Evolutionary conservation across 2,113 vertebrate species (phyloP).

Genomic region (Ceratotherium simum): DNA sequence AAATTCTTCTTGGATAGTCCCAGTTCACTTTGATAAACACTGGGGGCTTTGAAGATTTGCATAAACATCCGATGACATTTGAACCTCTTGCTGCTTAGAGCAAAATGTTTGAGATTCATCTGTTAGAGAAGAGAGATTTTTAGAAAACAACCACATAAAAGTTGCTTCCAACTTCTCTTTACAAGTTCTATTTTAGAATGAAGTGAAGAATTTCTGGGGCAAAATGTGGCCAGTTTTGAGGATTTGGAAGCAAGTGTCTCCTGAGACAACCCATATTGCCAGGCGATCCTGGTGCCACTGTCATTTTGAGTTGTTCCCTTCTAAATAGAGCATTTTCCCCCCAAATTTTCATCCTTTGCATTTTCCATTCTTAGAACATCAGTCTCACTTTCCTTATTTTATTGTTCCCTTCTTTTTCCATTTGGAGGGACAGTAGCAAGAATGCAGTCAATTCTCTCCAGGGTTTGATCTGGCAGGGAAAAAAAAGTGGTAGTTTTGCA

Average conservation of each 20-base stretch:
- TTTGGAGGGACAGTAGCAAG: constrained; percentile 65
- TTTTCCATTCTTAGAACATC: constrained; percentile 33
- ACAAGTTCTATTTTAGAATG: constrained; percentile 63
- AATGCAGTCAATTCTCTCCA: constrained; percentile 62
- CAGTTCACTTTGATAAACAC: constrained; percentile 49
- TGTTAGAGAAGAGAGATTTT: constrained; percentile 51
- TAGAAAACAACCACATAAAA: constrained; percentile 63
- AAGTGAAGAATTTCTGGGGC: constrained; percentile 44
- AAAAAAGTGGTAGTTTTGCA: constrained; percentile 73
- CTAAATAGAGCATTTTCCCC: not conserved
- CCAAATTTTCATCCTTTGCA: not conserved
- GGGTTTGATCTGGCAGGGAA: constrained; percentile 70
- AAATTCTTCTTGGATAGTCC: constrained; percentile 64
- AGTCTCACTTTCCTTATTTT: not conserved
- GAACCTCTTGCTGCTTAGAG: constrained; percentile 36
- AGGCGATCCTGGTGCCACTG: not conserved
- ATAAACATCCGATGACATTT: constrained; percentile 56
- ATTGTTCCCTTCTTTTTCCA: constrained; percentile 39
- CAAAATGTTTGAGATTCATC: constrained; percentile 54
- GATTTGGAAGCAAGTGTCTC: constrained; percentile 39
- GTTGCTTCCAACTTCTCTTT: constrained; percentile 46
- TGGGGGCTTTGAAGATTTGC: not conserved
- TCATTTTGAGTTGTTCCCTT: not conserved
- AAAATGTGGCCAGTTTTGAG: not conserved
- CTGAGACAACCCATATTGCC: not conserved